A percentile compares a stretch with the other conserved stretches of the same genome.
These are phyloP conservation scores for Mongoloraphidia duomilia DNA, from an alignment of 2,888 invertebrate species.

Conservation along the genomic window DNA sequence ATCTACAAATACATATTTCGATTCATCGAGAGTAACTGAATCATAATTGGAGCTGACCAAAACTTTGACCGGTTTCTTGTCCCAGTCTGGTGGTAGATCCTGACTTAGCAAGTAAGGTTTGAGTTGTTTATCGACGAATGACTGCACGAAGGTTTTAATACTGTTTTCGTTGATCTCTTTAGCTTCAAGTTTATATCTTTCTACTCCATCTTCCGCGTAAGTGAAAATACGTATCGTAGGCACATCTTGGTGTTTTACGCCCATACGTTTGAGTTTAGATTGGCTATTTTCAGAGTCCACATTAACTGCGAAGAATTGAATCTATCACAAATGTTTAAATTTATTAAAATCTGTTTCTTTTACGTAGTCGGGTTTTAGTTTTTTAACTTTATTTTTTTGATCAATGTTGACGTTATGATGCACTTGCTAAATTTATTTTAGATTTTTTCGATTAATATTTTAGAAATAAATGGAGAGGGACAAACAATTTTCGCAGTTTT, in stretches of 20 bases:
- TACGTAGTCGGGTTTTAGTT: too few relatives aligned
- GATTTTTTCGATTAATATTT: too few relatives aligned
- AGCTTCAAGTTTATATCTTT: conserved; percentile 85
- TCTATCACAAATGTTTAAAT: conserved; percentile 26
- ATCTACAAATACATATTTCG: conserved; percentile 91
- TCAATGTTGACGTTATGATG: too few relatives aligned
- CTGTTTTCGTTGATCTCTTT: conserved; percentile 54
- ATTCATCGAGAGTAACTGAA: conserved; percentile 71
- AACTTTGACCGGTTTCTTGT: conserved; percentile 81
- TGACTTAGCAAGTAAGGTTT: conserved; percentile 92
- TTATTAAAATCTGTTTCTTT: too few relatives aligned
- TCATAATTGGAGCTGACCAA: conserved; percentile 94
- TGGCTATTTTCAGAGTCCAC: conserved; percentile 91
- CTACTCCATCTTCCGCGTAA: conserved; percentile 85
- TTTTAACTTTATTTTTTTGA: too few relatives aligned
- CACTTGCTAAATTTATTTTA: too few relatives aligned
- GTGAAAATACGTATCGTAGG: conserved; percentile 85
- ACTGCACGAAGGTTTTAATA: conserved; percentile 67
- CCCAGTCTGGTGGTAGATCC: conserved; percentile 94
- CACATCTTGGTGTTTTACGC: conserved; percentile 86
- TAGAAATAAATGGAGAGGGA: too few relatives aligned
- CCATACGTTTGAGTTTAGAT: conserved; percentile 98
- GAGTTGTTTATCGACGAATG: conserved; percentile 81
- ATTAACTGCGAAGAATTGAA: conserved; percentile 91
- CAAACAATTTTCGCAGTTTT: too few relatives aligned